A percentile compares a stretch with the other conserved stretches of the same genome.
phyloP scores from a whole-genome alignment of 1,140 invertebrate species.

The Lordiphosa stackelbergi region DNA sequence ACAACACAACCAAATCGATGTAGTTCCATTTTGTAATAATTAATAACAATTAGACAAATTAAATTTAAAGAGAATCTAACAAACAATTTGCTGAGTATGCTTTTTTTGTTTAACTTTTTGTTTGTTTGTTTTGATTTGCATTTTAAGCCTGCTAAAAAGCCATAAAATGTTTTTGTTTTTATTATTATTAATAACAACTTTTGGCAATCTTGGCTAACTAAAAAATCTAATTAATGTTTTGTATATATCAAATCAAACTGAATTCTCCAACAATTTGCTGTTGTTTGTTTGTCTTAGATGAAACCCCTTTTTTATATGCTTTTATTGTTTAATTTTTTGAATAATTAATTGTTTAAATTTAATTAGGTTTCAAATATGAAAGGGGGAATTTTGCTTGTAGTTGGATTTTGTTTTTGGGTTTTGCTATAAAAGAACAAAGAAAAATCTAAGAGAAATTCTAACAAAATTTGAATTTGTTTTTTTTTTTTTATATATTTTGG shows the following conservation, averaged over 20 bases:
- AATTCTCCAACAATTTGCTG: conserved; percentile 31
- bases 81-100: conserved; percentile 33
- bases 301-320: conserved; percentile 75
- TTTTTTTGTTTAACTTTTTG: neutral
- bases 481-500: conserved; percentile 23
- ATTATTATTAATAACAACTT: conserved; percentile 36
- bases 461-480: conserved; percentile 48
- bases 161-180: conserved; percentile 49
- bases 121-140: neutral
- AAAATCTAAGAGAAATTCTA: conserved; percentile 60
- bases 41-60: conserved; percentile 48
- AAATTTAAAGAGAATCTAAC: conserved; percentile 45
- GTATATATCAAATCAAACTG: conserved; percentile 25
- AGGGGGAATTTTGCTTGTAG: conserved; percentile 38
- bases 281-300: conserved; percentile 63
- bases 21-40: conserved; percentile 55
- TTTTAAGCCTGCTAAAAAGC: conserved; percentile 61
- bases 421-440: conserved; percentile 29
- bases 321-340: conserved; percentile 47
- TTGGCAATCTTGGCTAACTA: conserved; percentile 64
- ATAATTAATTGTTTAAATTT: conserved; percentile 45
- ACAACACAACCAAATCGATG: conserved; percentile 76
- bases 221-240: conserved; percentile 23
- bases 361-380: conserved; percentile 65
- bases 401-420: neutral